Base-by-base conservation (phyloP, 2,888 invertebrate species). In the Torymus aiolomorphi region DNA sequence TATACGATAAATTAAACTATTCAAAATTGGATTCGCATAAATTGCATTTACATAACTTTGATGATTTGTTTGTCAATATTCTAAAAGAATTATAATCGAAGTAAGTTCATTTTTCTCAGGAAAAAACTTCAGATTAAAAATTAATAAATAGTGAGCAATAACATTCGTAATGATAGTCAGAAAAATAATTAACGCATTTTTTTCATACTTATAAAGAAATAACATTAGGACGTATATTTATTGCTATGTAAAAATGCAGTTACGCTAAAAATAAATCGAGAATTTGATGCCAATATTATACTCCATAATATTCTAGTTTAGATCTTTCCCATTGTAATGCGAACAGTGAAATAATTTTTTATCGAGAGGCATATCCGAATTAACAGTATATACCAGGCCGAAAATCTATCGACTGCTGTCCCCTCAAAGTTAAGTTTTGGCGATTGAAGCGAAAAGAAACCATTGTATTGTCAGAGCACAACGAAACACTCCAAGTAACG, bases 271-370 rank as follows among this genome's bases (percentile, higher is more conserved):
- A 56, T 20, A 49, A 63, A 76, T 63, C 5, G 56, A 63, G 18
- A 51, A 63, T 54, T 72, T 66, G 65, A 78, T 72, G 77, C 77
- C 72, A 78, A 78, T 72, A 72, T 51, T 18, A 24, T 66, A 65
- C 11, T 54, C 31, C 20, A 16, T 42, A 49, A 57, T 31, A 42
- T 42, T 42, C 42, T 66, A 75, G 49, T 16, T 74, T 74, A 74
- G 20, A 65, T 42, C n/a, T 49, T 20, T 20, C 11, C 42, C 51
- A 57, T 54, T 20, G n/a, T 67, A 54, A 8, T 54, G 4, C 4
- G 8, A 67, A 2, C 10, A 67, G n/a, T 67, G 24, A n/a, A 51
- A 51, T 49, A 67, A 67, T 52, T 74, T 73, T 65, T 20, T 65
- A 42, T 42, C 8, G 8, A 42, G 8, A 42, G 8, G 42, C 42